Evolutionary conservation across 2,113 vertebrate species (phyloP).

Genomic region (Aegotheles bennettii): DNA sequence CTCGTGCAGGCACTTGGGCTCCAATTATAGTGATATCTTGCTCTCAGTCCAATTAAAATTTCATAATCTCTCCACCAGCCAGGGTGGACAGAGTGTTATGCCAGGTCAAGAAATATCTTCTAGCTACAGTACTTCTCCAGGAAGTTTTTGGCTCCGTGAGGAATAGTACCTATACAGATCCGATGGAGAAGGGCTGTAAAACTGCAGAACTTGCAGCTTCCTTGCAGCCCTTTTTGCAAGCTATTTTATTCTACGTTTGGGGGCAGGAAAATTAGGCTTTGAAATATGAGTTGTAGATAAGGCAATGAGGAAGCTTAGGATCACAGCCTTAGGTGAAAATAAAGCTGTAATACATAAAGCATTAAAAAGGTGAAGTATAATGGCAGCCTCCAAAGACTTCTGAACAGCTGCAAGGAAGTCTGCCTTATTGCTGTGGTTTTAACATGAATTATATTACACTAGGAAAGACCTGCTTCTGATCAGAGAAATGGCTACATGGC

Average conservation of each 20-base stretch:
- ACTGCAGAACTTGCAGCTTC: constrained; percentile 31
- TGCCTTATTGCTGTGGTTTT: constrained; percentile 55
- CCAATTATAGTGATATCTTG: constrained; percentile 72
- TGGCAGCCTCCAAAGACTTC: constrained; percentile 46
- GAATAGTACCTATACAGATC: constrained; percentile 53
- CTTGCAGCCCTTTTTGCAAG: constrained; percentile 51
- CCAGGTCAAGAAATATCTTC: constrained; percentile 67
- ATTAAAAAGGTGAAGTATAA: constrained; percentile 59
- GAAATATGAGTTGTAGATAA: constrained; percentile 62
- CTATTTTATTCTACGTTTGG: constrained; percentile 52
- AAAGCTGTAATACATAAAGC: constrained; percentile 63
- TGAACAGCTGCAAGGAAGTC: constrained; percentile 53
- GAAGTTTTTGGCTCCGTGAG: constrained; percentile 49
- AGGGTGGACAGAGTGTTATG: constrained; percentile 43
- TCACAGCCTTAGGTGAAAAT: constrained; percentile 66
- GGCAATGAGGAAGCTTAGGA: constrained; percentile 50
- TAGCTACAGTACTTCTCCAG: constrained; percentile 50
- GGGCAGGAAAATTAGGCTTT: constrained; percentile 63
- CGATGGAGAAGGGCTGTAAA: constrained; percentile 3
- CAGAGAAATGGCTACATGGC: background rate
- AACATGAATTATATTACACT: constrained; percentile 33
- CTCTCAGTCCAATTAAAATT: constrained; percentile 73
- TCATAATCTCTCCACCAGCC: constrained; percentile 59
- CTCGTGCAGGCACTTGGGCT: constrained; percentile 47
- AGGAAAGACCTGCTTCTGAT: constrained; percentile 7